Evolutionary conservation across 1,140 invertebrate species (phyloP).

Genomic region (Pemphigus obesinymphae): DNA sequence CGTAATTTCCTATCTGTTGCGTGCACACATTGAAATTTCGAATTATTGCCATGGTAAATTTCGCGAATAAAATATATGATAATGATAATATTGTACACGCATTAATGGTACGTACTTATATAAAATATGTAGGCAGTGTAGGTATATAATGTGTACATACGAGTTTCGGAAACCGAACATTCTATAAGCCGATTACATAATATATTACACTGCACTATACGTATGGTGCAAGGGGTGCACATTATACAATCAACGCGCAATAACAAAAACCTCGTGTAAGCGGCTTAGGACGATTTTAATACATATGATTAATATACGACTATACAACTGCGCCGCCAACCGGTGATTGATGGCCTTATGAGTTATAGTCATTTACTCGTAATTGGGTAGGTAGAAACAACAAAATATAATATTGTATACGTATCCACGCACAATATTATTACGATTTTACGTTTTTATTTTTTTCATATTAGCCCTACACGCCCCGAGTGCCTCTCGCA

Average conservation of each 20-base stretch:
- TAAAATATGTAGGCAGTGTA: background rate
- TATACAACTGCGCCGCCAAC: background rate
- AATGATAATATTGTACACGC: background rate
- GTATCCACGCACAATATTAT: no score
- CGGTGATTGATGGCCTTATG: background rate
- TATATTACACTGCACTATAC: background rate
- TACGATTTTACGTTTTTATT: no score
- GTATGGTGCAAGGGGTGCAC: background rate
- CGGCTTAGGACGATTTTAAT: slow-evolving; percentile 19
- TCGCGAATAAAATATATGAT: background rate
- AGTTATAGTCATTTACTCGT: no score
- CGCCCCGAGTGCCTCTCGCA: background rate
- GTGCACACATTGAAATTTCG: background rate
- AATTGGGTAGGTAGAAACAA: background rate
- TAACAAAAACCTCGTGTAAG: slow-evolving; percentile 35
- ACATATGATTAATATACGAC: background rate
- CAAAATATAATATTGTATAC: background rate
- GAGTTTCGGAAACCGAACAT: background rate
- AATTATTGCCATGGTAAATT: background rate
- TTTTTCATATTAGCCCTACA: background rate
- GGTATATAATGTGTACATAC: background rate
- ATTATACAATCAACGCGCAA: slow-evolving; percentile 40
- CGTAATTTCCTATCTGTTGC: slow-evolving; percentile 11
- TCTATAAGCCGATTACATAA: slow-evolving; percentile 30
- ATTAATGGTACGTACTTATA: background rate